Evolutionary conservation across 2,888 invertebrate species (phyloP), one percentile per base, ranked within the genome.

Genomic region (Patella ulyssiponensis): DNA sequence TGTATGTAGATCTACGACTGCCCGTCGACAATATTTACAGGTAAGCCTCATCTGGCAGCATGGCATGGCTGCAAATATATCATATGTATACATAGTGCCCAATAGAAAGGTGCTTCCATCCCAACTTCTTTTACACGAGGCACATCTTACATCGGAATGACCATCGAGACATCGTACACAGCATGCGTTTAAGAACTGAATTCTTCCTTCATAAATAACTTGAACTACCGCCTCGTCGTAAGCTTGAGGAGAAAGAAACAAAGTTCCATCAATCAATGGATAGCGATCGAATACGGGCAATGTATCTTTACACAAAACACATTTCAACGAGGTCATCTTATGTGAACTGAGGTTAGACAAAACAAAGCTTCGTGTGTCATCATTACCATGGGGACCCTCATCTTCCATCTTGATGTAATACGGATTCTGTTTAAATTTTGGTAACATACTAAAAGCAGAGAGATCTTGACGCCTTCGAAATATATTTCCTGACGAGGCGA

Each of bases 351-450:
- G 93, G 70, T 97, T 97, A 81, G 98, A 97, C 91, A 99, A 93
- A 88, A 99, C 96, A 93, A 98, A 98, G 90, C 97, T 96, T 86
- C 98, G 94, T 73, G 97, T 98, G 92, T 99, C 99, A 92, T 99
- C 99, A 93, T 98, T 98, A 88, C 98, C 98, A 92, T 98, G 98
- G 93, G 97, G 97, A 83, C 97, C 98, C 92, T 99, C 98, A 91
- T 99, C 98, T 93, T 99, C 98, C 94, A 98, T 97, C 96, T 98
- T 98, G 92, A 99, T 98, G 94, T 98, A 98, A 94, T 98, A 98
- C 90, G 98, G 98, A 94, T 99, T 99, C 92, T 98, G 95, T 94
- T 98, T 98, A 92, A 97, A 96, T 92, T 95, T 95, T 86, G 98
- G 98, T 90, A 99, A 94, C 87, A 86, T 82, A 77, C 84, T 88